Base-by-base conservation (phyloP, 2,888 invertebrate species). In the Clistopyga incitator region DNA sequence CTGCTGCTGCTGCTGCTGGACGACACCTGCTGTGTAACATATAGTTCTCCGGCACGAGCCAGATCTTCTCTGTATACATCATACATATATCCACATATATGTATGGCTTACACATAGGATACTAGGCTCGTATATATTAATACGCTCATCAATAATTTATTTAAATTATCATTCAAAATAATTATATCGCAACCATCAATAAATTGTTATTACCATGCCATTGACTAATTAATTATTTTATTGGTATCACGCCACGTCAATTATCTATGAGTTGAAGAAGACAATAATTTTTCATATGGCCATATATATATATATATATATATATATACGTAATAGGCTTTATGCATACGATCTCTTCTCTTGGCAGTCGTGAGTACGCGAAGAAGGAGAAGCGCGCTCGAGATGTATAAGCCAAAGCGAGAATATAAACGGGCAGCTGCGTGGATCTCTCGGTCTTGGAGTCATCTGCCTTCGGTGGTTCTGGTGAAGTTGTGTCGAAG, bases 11-110 rank as follows among this genome's bases (percentile, higher is more conserved):
- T 75, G 65, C 75, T 75, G 65, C 45, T 65, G 77, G 74, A 78
- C 77, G 89, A 90, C 92, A 92, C 92, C 92, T 92, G 92, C 92
- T 90, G 88, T 90, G 85, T 86, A 86, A 82, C 79, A 77, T 82
- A 56, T 75, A 86, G 82, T 87, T 87, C 87, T 87, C 87, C 87
- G 88, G 90, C 90, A 90, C 90, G 90, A 89, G 90, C 89, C 90
- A 86, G 54, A 84, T 80, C 80, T 84, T 72, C 80, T 45, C 67
- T 67, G 45, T 71, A 76, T 70, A 75, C 71, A 45, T 65, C 6
- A 38, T 38, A 3, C 1, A 38, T 6, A 38, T 38, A 38, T 38
- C 3, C 8, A 38, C 29, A 4, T 29, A 29, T 29, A 29, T 29
- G n/a, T n/a, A n/a, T n/a, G n/a, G n/a, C n/a, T n/a, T n/a, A n/a